These are phyloP conservation scores for Phallusia fumigata DNA, from an alignment of 23 tunicate genomes.

Conservation along the genomic window DNA sequence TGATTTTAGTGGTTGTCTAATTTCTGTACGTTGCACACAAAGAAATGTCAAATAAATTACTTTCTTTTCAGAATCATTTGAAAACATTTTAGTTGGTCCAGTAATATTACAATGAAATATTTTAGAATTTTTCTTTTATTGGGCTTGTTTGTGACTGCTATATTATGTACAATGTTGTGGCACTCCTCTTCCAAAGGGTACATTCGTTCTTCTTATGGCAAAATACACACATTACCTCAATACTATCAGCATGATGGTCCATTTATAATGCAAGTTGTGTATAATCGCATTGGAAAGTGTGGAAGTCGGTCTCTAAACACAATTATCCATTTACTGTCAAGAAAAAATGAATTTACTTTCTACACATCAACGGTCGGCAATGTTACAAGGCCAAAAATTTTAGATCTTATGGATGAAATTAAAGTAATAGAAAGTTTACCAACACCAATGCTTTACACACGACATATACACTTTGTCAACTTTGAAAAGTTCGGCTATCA, in stretches of 20 bases:
- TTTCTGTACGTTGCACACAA: too few species aligned
- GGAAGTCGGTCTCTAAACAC: constrained; percentile 90
- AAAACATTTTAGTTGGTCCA: too few species aligned
- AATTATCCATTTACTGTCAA: constrained; percentile 34
- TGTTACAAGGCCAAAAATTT: constrained; percentile 38
- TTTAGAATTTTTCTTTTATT: background rate
- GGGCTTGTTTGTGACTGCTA: background rate
- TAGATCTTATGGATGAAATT: constrained; percentile 37
- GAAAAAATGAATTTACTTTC: constrained; percentile 44
- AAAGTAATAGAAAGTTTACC: constrained; percentile 35
- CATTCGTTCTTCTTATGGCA: background rate
- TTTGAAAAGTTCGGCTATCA: constrained; percentile 69
- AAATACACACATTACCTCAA: too few species aligned
- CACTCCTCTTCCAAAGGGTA: background rate
- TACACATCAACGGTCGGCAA: constrained; percentile 62
- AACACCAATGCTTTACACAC: constrained; percentile 73
- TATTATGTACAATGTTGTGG: background rate
- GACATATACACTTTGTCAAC: constrained; percentile 79
- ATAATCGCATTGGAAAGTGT: constrained; percentile 96
- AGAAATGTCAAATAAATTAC: too few species aligned
- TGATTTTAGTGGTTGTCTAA: too few species aligned
- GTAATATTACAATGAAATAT: background rate
- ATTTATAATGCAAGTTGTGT: constrained; percentile 53
- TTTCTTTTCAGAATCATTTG: too few species aligned
- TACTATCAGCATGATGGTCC: background rate